Evolutionary conservation across 2,797 vertebrate genomes (phyloP).

Genomic region (Cheirogaleus major): DNA sequence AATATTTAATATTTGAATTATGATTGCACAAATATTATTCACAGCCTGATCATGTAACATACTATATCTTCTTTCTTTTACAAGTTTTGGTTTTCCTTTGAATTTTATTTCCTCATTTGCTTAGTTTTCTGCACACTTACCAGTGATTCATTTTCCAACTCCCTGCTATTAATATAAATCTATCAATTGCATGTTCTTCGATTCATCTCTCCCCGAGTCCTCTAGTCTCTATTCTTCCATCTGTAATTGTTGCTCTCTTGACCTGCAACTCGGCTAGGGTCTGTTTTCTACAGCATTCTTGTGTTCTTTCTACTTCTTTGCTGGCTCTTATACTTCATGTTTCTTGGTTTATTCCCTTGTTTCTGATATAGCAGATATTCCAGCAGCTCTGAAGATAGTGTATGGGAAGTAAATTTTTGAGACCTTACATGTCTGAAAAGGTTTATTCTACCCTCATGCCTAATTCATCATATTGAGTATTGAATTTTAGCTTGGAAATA

Average conservation of each 20-base stretch:
- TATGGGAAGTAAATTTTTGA: background rate
- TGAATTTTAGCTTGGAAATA: slow-evolving; percentile 4
- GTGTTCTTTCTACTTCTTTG: background rate
- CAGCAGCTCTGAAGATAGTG: background rate
- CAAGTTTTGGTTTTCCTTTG: background rate
- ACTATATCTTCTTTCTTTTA: background rate
- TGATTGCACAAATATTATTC: background rate
- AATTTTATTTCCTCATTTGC: slow-evolving; percentile 17
- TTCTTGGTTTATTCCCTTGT: background rate
- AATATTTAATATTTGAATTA: slow-evolving; percentile 34
- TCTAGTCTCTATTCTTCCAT: background rate
- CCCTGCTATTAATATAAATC: background rate
- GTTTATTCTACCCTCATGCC: background rate
- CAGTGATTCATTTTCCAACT: background rate
- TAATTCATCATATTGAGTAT: background rate
- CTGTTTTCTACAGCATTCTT: background rate
- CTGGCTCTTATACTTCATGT: background rate
- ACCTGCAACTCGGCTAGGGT: background rate
- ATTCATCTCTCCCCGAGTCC: background rate
- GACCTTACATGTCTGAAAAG: background rate
- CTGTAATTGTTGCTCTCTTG: background rate
- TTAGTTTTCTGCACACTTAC: background rate
- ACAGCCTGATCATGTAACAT: background rate
- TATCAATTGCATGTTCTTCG: background rate
- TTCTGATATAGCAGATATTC: background rate